Evolutionary conservation across 2,797 vertebrate genomes (phyloP).

Genomic region (Tragelaphus eurycerus): DNA sequence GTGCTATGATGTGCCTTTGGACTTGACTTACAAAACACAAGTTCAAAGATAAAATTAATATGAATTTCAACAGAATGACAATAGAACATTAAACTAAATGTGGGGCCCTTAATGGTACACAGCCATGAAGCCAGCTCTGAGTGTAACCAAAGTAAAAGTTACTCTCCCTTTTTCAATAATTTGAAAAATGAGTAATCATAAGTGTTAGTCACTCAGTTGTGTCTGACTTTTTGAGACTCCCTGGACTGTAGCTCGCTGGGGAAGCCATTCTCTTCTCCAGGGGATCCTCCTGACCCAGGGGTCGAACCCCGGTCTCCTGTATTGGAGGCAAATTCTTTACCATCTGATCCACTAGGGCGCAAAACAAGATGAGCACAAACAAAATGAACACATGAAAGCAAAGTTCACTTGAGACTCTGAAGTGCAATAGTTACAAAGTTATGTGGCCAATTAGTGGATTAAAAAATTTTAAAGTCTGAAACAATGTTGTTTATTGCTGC

Average conservation of each 20-base stretch:
- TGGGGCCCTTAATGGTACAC: background rate
- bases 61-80: background rate
- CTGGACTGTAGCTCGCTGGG: background rate
- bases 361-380: background rate
- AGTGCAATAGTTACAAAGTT: background rate
- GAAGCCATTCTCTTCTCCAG: background rate
- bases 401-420: background rate
- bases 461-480: background rate
- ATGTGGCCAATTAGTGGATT: background rate
- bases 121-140: background rate
- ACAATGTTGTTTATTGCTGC: constrained; percentile 9
- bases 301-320: background rate
- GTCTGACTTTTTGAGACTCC: background rate
- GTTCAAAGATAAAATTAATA: background rate
- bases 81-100: background rate
- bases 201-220: background rate
- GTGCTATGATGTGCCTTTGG: background rate
- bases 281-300: background rate
- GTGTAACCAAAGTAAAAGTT: background rate
- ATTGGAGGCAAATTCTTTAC: background rate
- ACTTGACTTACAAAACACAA: background rate
- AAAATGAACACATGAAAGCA: background rate
- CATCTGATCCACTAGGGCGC: background rate
- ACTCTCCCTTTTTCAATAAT: background rate
- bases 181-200: constrained; percentile 10